These are phyloP conservation scores for Phyllotreta cruciferae DNA, from an alignment of 2,888 invertebrate genomes.

Conservation along the genomic window DNA sequence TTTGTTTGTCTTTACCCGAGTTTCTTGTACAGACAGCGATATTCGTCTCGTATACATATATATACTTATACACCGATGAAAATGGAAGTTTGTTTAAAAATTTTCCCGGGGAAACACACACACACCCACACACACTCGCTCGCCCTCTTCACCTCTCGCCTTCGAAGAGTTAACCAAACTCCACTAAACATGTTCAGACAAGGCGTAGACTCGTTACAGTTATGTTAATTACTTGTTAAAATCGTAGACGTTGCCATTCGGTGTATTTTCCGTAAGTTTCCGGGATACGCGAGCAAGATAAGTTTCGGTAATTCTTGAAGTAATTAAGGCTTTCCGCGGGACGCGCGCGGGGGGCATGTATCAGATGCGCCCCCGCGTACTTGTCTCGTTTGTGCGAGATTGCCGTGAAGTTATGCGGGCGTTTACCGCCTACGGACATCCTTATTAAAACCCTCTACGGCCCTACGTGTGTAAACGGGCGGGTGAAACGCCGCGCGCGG, in stretches of 20 bases:
- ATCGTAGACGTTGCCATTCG: constrained; percentile 33
- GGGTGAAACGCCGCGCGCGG: too few relatives aligned
- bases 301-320: constrained; percentile 35
- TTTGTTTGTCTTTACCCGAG: constrained; percentile 16
- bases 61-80: not conserved
- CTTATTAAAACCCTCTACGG: constrained; percentile 3
- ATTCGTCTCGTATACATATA: not conserved
- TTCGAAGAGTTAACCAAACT: constrained; percentile 11
- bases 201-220: constrained; percentile 33
- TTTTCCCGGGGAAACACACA: not conserved
- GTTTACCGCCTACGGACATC: constrained; percentile 19
- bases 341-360: constrained; percentile 15
- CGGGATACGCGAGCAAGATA: constrained; percentile 29
- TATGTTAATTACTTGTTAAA: constrained; percentile 34
- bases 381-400: constrained; percentile 22
- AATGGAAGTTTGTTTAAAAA: constrained; percentile 7
- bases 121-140: too few relatives aligned
- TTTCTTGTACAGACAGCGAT: not conserved
- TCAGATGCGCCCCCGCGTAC: constrained; percentile 21
- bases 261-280: constrained; percentile 30
- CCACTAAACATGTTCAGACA: constrained; percentile 19
- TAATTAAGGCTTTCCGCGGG: constrained; percentile 35
- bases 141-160: constrained; percentile 1
- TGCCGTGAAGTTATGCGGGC: constrained; percentile 19
- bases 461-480: too few relatives aligned